Percentiles rank a stretch among this genome's conserved stretches.
Conservation (phyloP, 2,113 vertebrate species). For the Syngnathus typhle region DNA sequence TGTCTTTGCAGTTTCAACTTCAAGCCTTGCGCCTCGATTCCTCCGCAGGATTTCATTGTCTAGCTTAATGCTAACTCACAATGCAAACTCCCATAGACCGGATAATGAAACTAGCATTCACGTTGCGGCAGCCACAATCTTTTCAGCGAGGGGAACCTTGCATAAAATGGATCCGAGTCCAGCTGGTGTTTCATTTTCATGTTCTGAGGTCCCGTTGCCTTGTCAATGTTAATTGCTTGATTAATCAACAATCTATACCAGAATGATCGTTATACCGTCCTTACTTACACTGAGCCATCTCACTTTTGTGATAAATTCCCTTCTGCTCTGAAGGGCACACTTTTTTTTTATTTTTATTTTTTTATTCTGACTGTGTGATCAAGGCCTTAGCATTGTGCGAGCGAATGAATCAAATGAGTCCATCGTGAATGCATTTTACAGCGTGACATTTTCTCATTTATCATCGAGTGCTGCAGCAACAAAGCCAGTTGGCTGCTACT, state of each 20-base stretch:
- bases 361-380: background rate
- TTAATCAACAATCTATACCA: no score
- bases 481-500: conserved; percentile 53
- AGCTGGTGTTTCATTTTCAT: background rate
- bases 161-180: background rate
- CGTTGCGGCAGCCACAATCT: no score
- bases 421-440: background rate
- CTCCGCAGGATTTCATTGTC: conserved; percentile 16
- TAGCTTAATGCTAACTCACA: no score
- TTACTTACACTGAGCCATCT: background rate
- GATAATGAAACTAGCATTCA: no score
- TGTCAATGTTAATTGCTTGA: no score
- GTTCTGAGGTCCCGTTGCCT: no score
- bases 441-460: conserved; percentile 35
- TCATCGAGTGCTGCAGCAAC: conserved; percentile 49
- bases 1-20: conserved; percentile 43
- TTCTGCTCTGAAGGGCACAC: background rate
- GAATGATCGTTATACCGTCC: no score
- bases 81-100: no score
- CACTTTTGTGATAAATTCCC: background rate
- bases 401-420: background rate
- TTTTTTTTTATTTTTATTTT: background rate
- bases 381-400: background rate
- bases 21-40: conserved; percentile 16
- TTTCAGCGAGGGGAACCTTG: no score